phyloP scores from a whole-genome alignment of 1,140 invertebrate species.

The Brachionus rotundiformis region DNA sequence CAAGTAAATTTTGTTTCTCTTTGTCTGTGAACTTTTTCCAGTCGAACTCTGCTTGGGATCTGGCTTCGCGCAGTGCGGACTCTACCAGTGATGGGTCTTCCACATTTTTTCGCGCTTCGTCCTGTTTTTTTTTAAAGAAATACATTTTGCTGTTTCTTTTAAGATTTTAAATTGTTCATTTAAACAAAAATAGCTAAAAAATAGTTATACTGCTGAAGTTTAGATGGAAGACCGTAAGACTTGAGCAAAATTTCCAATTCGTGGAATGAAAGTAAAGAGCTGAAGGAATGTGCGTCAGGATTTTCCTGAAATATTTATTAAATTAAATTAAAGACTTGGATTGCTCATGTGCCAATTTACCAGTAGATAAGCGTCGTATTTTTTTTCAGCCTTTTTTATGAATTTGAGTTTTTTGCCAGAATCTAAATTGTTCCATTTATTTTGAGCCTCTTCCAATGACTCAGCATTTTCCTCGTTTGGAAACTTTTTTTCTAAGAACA shows the following conservation, averaged over 20 bases:
- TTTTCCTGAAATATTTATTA: background rate
- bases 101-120: background rate
- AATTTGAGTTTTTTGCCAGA: conserved; percentile 19
- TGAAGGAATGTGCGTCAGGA: background rate
- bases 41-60: background rate
- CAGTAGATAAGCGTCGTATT: background rate
- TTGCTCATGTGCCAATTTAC: background rate
- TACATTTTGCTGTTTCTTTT: conserved; percentile 32
- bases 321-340: background rate
- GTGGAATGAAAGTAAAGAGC: background rate
- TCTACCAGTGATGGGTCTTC: background rate
- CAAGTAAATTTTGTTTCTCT: background rate
- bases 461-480: conserved; percentile 46
- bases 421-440: background rate
- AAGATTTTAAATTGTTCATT: background rate
- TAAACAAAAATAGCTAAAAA: background rate
- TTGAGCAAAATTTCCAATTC: conserved; percentile 23
- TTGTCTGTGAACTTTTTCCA: background rate
- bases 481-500: conserved; percentile 37
- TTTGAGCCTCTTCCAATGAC: background rate
- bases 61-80: background rate
- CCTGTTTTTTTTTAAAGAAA: conserved; percentile 21
- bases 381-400: conserved; percentile 40
- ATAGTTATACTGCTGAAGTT: background rate
- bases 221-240: conserved; percentile 14